Conservation (phyloP, 2,113 vertebrate species). For the Eonycteris spelaea region DNA sequence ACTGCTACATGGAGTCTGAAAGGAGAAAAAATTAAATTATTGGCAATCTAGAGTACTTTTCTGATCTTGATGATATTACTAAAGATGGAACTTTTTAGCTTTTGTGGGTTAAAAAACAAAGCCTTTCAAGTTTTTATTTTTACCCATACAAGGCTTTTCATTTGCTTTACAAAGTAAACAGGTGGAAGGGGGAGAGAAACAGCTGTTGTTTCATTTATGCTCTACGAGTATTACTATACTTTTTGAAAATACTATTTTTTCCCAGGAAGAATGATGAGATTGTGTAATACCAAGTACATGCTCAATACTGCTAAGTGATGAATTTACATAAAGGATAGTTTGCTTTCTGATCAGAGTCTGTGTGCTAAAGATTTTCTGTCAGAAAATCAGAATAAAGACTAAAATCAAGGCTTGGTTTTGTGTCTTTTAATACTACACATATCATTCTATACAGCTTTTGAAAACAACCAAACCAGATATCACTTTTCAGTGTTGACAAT, state of each 20-base stretch:
- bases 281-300: slow-evolving; percentile 55
- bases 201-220: neutral
- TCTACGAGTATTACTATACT: neutral
- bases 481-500: neutral
- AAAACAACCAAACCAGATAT: slow-evolving; percentile 51
- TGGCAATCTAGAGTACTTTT: neutral
- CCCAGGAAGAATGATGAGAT: slow-evolving; percentile 10
- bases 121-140: slow-evolving; percentile 11
- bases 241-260: neutral
- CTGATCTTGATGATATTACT: slow-evolving; percentile 4
- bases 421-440: slow-evolving; percentile 47
- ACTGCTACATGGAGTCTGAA: neutral
- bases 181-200: neutral
- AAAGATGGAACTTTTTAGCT: neutral
- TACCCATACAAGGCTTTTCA: neutral
- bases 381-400: slow-evolving; percentile 69
- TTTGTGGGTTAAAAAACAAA: neutral
- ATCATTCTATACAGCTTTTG: slow-evolving; percentile 61
- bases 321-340: slow-evolving; percentile 66
- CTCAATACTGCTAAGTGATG: slow-evolving; percentile 38
- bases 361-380: slow-evolving; percentile 76
- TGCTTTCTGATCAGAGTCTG: slow-evolving; percentile 55
- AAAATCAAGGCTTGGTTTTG: slow-evolving; percentile 66
- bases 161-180: slow-evolving; percentile 7
- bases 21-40: slow-evolving; percentile 23